Evolutionary conservation across 1,140 invertebrate species (phyloP).

Genomic region (Lethrus apterus): DNA sequence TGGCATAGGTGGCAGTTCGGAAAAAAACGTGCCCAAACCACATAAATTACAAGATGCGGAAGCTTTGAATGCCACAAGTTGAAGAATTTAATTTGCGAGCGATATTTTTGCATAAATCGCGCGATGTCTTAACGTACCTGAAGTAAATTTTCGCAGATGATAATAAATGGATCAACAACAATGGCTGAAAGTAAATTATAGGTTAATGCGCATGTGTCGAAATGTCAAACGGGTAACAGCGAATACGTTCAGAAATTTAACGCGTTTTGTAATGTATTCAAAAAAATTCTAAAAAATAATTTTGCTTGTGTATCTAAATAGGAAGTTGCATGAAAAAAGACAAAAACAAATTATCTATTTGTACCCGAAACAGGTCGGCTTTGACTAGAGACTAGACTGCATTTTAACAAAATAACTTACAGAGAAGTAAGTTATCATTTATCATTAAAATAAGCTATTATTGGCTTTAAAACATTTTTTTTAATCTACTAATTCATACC

Average conservation of each 20-base stretch:
- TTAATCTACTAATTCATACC: neutral
- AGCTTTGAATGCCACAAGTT: too few species aligned
- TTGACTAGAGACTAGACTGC: too few species aligned
- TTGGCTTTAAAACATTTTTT: neutral
- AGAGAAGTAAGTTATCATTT: neutral
- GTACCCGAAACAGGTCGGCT: too few species aligned
- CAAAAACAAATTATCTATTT: neutral
- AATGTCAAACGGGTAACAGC: constrained; percentile 5
- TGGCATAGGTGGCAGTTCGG: constrained; percentile 32
- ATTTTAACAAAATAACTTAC: neutral
- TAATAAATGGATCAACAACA: constrained; percentile 38
- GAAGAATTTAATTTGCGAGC: too few species aligned
- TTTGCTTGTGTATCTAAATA: neutral
- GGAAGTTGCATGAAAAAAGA: neutral
- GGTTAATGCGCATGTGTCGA: constrained; percentile 37
- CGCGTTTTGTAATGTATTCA: too few species aligned
- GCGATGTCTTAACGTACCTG: constrained; percentile 31
- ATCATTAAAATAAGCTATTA: neutral
- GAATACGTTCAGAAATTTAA: constrained; percentile 7
- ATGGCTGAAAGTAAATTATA: constrained; percentile 39
- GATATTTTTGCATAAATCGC: constrained; percentile 6
- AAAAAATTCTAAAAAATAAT: too few species aligned
- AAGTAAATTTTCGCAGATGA: constrained; percentile 31
- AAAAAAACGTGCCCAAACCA: too few species aligned
- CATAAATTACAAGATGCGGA: too few species aligned